Conservation (phyloP, 2,797 vertebrate species). For the Anguilla marmorata region DNA sequence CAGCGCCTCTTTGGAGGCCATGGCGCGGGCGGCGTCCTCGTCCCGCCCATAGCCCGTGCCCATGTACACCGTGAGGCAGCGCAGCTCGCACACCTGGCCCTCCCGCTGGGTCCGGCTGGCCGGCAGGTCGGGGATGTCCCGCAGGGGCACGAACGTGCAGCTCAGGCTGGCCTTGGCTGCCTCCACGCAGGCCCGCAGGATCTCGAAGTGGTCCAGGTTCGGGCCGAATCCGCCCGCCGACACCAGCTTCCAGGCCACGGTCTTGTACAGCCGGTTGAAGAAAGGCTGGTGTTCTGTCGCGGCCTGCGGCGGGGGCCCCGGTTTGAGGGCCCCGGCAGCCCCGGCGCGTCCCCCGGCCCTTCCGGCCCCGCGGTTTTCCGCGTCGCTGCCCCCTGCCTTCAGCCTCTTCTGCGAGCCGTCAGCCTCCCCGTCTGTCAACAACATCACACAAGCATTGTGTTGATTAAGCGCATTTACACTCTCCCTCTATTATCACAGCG, state of each 20-base stretch:
- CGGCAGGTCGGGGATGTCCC: slow-evolving; percentile 92
- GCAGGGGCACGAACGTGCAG: slow-evolving; percentile 90
- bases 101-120: slow-evolving; percentile 89
- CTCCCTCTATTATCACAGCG: too few relatives aligned
- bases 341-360: slow-evolving; percentile 29
- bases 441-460: slow-evolving; percentile 29
- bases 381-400: slow-evolving; percentile 58
- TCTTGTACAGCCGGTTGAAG: slow-evolving; percentile 96
- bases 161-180: slow-evolving; percentile 88
- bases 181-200: slow-evolving; percentile 87
- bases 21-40: slow-evolving; percentile 79
- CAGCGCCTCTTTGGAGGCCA: slow-evolving; percentile 93
- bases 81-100: slow-evolving; percentile 92
- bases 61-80: slow-evolving; percentile 73
- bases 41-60: slow-evolving; percentile 95
- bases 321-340: slow-evolving; percentile 53
- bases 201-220: slow-evolving; percentile 88
- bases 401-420: slow-evolving; percentile 63
- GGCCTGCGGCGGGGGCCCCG: slow-evolving; percentile 65
- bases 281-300: slow-evolving; percentile 88
- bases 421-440: slow-evolving; percentile 57
- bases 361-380: slow-evolving; percentile 46
- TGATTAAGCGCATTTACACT: slow-evolving; percentile 25
- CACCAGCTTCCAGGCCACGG: slow-evolving; percentile 95
- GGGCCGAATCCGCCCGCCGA: slow-evolving; percentile 92